These are phyloP conservation scores for Mormyrus hasselquistii DNA, from an alignment of 2,797 vertebrate genomes.

Conservation along the genomic window DNA sequence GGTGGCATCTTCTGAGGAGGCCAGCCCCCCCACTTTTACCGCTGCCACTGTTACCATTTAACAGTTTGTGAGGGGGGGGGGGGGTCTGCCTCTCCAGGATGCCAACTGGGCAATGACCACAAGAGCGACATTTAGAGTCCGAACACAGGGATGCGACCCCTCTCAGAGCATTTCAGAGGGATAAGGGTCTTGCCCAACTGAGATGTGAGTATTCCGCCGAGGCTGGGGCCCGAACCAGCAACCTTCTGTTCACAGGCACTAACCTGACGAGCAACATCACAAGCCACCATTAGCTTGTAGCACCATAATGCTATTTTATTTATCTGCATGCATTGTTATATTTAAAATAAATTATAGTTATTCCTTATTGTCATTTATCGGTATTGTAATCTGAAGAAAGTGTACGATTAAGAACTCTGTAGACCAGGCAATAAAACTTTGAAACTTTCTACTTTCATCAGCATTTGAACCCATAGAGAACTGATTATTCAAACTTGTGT, in stretches of 20 bases:
- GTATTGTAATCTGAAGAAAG: background rate
- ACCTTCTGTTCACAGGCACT: background rate
- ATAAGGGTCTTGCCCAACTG: background rate
- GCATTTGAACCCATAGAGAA: slow-evolving; percentile 33
- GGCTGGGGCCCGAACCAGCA: background rate
- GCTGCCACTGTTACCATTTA: background rate
- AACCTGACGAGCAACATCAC: background rate
- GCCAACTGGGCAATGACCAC: background rate
- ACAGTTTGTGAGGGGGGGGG: background rate
- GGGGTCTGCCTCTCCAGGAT: background rate
- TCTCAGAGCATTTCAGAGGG: background rate
- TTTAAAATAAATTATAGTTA: background rate
- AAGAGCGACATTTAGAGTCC: background rate
- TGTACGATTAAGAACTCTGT: background rate
- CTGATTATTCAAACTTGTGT: slow-evolving; percentile 17
- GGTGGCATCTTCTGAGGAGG: background rate
- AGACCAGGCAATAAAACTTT: background rate
- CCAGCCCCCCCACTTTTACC: background rate
- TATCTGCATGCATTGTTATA: background rate
- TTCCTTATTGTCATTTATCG: background rate
- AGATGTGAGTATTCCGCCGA: background rate
- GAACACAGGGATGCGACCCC: background rate
- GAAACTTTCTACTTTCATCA: slow-evolving; percentile 23
- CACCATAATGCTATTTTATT: background rate
- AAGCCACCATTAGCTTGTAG: background rate